phyloP scores from a whole-genome alignment of 2,888 invertebrate genomes.

The Cinara cedri region DNA sequence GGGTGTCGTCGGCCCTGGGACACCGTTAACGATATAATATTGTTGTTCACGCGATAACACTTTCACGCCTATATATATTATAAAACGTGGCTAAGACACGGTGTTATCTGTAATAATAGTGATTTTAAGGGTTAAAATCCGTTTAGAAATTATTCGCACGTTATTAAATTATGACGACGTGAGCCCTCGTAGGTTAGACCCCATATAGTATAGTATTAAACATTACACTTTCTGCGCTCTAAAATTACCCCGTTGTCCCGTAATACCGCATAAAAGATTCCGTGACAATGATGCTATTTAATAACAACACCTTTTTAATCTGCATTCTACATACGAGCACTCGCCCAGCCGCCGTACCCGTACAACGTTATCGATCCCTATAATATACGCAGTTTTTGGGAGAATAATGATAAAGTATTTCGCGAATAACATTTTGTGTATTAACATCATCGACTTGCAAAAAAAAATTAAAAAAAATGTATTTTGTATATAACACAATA shows the following conservation, averaged over 20 bases:
- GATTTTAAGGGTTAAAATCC: not conserved
- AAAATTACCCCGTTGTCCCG: not conserved
- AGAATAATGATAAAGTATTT: no score
- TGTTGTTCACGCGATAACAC: no score
- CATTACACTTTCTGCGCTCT: not conserved
- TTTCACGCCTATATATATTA: no score
- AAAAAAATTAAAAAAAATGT: no score
- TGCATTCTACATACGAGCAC: not conserved
- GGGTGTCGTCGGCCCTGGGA: no score
- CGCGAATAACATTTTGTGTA: no score
- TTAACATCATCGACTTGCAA: no score
- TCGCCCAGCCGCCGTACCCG: not conserved
- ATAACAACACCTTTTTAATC: not conserved
- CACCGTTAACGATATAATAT: no score
- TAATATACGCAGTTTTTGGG: no score
- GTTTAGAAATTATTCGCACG: not conserved
- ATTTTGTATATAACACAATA: no score
- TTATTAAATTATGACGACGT: not conserved
- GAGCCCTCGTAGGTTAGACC: not conserved
- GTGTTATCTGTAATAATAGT: not conserved
- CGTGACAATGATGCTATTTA: not conserved
- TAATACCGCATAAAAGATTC: not conserved
- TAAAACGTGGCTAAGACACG: no score
- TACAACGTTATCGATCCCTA: not conserved
- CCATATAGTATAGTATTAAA: not conserved